Percentiles rank a stretch among this genome's conserved stretches.
phyloP scores from a whole-genome alignment of 2,797 vertebrate species.

The Clamator glandarius region DNA sequence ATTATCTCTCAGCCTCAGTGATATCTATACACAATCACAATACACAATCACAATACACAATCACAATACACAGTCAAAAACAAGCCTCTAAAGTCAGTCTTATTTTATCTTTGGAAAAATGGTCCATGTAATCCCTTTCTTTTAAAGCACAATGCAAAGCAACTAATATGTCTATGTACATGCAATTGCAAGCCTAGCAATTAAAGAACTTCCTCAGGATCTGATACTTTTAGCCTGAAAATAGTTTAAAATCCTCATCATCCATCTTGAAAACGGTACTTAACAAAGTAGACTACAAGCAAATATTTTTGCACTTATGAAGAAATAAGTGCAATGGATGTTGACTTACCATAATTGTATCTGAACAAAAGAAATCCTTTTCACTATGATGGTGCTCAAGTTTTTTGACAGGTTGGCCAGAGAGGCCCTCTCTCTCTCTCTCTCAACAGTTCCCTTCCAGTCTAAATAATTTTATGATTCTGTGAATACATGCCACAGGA shows the following conservation, averaged over 20 bases:
- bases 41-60: background rate
- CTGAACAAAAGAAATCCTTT: background rate
- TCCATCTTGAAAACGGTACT: background rate
- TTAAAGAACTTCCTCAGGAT: background rate
- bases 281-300: background rate
- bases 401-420: background rate
- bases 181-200: background rate
- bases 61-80: background rate
- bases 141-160: background rate
- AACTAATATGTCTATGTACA: background rate
- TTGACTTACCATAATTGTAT: background rate
- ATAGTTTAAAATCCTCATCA: background rate
- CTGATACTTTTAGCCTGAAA: background rate
- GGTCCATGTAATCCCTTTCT: background rate
- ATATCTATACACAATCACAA: background rate
- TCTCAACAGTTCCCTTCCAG: background rate
- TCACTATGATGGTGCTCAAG: background rate
- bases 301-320: background rate
- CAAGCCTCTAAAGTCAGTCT: background rate
- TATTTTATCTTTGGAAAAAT: background rate
- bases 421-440: background rate
- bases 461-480: background rate
- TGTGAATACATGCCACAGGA: background rate
- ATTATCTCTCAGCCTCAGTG: background rate
- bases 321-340: background rate